Percentiles rank a stretch among this genome's conserved stretches.
Evolutionary conservation across 2,888 invertebrate genomes (phyloP).

Genomic region (Drosophila pegasa): DNA sequence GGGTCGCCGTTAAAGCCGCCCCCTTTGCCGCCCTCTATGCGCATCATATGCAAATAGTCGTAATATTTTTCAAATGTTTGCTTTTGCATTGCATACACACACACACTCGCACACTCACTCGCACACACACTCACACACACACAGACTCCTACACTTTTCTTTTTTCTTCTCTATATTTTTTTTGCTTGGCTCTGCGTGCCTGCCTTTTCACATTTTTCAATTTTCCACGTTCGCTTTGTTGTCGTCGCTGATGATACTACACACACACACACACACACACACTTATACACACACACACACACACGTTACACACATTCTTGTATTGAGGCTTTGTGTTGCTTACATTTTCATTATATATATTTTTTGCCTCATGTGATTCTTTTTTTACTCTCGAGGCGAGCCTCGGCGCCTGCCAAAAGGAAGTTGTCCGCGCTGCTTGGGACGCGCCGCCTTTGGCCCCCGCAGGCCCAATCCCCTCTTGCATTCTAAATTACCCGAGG

Average conservation of each 20-base stretch:
- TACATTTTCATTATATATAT: constrained; percentile 70
- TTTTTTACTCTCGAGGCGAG: constrained; percentile 34
- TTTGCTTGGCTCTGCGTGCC: constrained; percentile 35
- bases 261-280: constrained; percentile 9
- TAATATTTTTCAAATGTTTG: constrained; percentile 80
- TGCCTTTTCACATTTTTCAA: constrained; percentile 77
- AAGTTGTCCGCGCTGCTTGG: constrained; percentile 51
- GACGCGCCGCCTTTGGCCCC: background rate
- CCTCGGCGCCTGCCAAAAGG: constrained; percentile 55
- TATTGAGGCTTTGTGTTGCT: constrained; percentile 64
- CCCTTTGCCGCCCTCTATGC: constrained; percentile 7
- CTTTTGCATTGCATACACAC: constrained; percentile 61
- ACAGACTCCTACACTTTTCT: background rate
- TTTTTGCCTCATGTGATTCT: constrained; percentile 44
- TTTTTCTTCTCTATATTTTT: constrained; percentile 2
- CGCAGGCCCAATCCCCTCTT: constrained; percentile 16
- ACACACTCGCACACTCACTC: too few relatives aligned
- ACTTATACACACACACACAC: constrained; percentile 6
- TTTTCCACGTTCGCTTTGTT: constrained; percentile 78
- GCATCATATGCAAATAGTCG: constrained; percentile 77
- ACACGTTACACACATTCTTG: constrained; percentile 19
- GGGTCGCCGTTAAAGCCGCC: constrained; percentile 17
- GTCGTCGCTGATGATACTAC: constrained; percentile 67
- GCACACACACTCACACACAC: background rate
- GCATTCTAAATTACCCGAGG: constrained; percentile 76